These are phyloP conservation scores for Agrilus planipennis DNA, from an alignment of 1,140 invertebrate species.

Conservation along the genomic window DNA sequence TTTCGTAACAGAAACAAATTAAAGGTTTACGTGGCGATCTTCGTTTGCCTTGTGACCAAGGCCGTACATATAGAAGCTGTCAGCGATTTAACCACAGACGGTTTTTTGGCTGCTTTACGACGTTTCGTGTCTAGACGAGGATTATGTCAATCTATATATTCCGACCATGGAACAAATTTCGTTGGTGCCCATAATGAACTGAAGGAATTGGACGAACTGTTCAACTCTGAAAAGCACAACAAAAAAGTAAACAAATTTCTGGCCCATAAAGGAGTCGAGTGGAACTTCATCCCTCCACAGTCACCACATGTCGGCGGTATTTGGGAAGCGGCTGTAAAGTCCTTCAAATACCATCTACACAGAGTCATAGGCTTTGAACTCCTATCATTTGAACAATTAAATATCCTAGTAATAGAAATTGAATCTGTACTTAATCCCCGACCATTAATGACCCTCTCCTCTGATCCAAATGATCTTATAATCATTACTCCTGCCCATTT, in stretches of 20 bases:
- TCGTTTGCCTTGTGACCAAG: slow-evolving; percentile 22
- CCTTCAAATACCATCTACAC: slow-evolving; percentile 23
- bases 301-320: slow-evolving; percentile 17
- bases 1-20: slow-evolving; percentile 2
- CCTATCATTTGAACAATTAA: slow-evolving; percentile 23
- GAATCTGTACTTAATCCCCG: slow-evolving; percentile 25
- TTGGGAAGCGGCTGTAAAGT: slow-evolving; percentile 15
- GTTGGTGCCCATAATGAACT: slow-evolving; percentile 10
- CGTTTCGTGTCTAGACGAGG: too few species aligned
- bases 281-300: slow-evolving; percentile 15
- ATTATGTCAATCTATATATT: too few species aligned
- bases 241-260: too few species aligned
- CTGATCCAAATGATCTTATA: slow-evolving; percentile 22
- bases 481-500: slow-evolving; percentile 18
- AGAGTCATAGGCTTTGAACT: too few species aligned
- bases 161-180: slow-evolving; percentile 26
- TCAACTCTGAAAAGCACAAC: too few species aligned
- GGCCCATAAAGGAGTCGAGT: slow-evolving; percentile 27
- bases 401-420: slow-evolving; percentile 21
- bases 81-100: slow-evolving; percentile 14
- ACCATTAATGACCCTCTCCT: slow-evolving; percentile 19
- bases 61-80: slow-evolving; percentile 27
- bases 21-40: slow-evolving; percentile 23
- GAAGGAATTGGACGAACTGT: too few species aligned
- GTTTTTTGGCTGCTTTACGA: slow-evolving; percentile 16